Percentiles rank a stretch among this genome's conserved stretches.
phyloP scores from a whole-genome alignment of 2,113 vertebrate species.

The Morone saxatilis region DNA sequence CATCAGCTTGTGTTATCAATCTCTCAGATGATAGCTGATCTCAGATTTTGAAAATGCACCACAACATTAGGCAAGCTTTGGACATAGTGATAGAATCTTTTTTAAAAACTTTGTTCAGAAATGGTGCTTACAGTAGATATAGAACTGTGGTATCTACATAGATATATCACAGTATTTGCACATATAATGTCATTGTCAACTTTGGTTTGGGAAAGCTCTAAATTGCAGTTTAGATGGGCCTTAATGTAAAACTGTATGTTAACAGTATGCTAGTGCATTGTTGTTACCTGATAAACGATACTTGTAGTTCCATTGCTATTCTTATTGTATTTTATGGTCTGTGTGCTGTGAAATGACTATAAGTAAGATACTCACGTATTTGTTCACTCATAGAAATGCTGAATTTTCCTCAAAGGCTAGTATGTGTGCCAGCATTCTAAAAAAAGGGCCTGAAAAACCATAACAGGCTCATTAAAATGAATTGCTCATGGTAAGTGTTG shows the following conservation, averaged over 20 bases:
- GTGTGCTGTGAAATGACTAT: background rate
- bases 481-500: slow-evolving; percentile 27
- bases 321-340: background rate
- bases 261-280: no score
- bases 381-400: background rate
- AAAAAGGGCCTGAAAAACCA: slow-evolving; percentile 5
- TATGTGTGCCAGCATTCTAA: slow-evolving; percentile 8
- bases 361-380: slow-evolving; percentile 1
- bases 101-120: no score
- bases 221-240: background rate
- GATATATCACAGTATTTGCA: background rate
- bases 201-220: background rate
- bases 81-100: no score
- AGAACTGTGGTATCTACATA: background rate
- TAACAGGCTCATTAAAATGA: slow-evolving; percentile 54
- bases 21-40: no score
- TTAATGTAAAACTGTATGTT: no score
- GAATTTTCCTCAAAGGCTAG: slow-evolving; percentile 19
- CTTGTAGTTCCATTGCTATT: background rate
- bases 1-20: no score
- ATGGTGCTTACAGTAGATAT: background rate
- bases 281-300: background rate
- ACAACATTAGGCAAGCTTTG: no score
- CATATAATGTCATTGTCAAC: background rate
- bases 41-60: no score